Base-by-base conservation (phyloP, 2,113 vertebrate genomes). In the Xiphias gladius region DNA sequence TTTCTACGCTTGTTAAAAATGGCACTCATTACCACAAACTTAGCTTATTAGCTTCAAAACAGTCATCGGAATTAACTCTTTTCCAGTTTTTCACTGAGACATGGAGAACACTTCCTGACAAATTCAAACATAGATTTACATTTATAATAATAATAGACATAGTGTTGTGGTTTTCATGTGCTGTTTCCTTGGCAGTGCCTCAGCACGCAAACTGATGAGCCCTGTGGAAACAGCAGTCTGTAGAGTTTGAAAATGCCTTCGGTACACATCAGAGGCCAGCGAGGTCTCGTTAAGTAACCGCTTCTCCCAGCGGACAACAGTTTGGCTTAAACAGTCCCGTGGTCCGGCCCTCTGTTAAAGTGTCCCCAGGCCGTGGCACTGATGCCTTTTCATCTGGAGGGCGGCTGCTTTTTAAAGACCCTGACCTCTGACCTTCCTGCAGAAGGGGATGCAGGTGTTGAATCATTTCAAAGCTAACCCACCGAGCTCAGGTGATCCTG, bases 401-500 rank as follows among this genome's bases (percentile, higher is more conserved):
- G 12, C 74, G 22, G 54, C 72, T 57, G 30, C 7, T 66, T 48
- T 52, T 28, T 14, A 64, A 72, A 63, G n/a, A 55, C 20, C 39
- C 30, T 74, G 70, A 62, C 79, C 35, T 72, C 20, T 82, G 54
- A 84, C 65, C 70, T 63, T 72, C 26, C 48, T 26, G 50, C 54
- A 86, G 46, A 74, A 67, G 32, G 14, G n/a, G 5, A 10, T 50
- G 7, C 28, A 52, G 17, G 26, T 26, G 28, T 13, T 54, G 11
- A 59, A 30, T 75, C 10, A 6, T 41, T 65, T 32, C 14, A 73
- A 75, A 12, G 30, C 22, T 4, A 54, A 13, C 11, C 26, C 30
- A 43, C 41, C 2, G 0, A 14, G 20, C 64, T 92, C 93, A 95
- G 85, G 91, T 94, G 68, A 91, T 83, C 89, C 93, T 94, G 80